Base-by-base conservation (phyloP, 1,140 invertebrate species). In the Calliopsis andreniformis region DNA sequence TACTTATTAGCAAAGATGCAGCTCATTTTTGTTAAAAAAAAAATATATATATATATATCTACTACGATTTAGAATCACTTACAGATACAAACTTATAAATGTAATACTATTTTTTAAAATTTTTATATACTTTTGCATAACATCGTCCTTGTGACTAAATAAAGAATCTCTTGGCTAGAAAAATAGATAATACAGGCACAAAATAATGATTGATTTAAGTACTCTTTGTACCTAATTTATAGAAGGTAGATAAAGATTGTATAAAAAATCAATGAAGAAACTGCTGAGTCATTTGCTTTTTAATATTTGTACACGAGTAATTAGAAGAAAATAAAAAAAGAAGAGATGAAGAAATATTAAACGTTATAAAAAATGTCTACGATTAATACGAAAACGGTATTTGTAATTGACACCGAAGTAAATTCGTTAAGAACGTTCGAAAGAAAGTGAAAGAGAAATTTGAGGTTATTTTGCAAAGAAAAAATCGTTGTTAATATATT, bases 381-480 rank as follows among this genome's bases (percentile, higher is more conserved):
- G 47, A 49, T 49, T 1, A 3, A 2, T 2, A 23, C 20, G 20
- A 49, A 20, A 23, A 3, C 35, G 35, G 35, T 10, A 10, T 39
- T 5, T 10, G 3, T 39, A 10, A 39, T 39, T 39, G n/a, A 49
- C 6, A 23, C 2, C 8, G 0, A 49, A 49, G 20, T 30, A 28
- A 39, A 30, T 32, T 23, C 58, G 35, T 45, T n/a, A 7, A 20
- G 16, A 39, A 58, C 10, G n/a, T 32, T 59, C 39, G 12, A 28
- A 8, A 49, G 8, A 30, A 67, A 67, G 47, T 16, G 8, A 62
- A 14, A 6, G 23, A 20, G 7, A 30, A 61, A 82, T 82, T 84
- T 78, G 76, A 86, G 82, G 84, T 86, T 86, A 84, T 79, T 67
- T 51, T 35, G 32, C 53, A 53, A 28, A 28, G 35, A 1, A 63